Percentiles rank a stretch among this genome's conserved stretches.
phyloP scores from a whole-genome alignment of 2,113 vertebrate genomes.

The Phycodurus eques region DNA sequence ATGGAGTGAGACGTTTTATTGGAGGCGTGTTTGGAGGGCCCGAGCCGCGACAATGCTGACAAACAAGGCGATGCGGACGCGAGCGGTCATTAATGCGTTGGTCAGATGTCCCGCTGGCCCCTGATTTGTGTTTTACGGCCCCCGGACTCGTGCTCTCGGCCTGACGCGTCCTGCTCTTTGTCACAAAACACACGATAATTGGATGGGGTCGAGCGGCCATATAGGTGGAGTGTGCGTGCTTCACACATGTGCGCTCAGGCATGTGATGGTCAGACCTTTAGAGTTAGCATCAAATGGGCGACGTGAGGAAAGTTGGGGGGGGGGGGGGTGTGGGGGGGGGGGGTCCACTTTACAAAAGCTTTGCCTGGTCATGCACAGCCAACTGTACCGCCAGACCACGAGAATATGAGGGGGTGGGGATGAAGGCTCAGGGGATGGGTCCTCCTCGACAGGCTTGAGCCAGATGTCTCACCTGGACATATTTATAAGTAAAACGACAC shows the following conservation, averaged over 20 bases:
- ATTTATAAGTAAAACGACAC: background rate
- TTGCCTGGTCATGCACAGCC: slow-evolving; percentile 55
- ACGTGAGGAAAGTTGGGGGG: slow-evolving; percentile 47
- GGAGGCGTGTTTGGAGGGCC: slow-evolving; percentile 3
- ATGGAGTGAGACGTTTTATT: slow-evolving; percentile 59
- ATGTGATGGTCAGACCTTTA: slow-evolving; percentile 72
- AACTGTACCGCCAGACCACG: slow-evolving; percentile 33
- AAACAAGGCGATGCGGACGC: slow-evolving; percentile 6
- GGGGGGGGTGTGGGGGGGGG: slow-evolving; percentile 40
- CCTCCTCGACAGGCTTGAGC: background rate
- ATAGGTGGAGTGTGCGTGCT: slow-evolving; percentile 55
- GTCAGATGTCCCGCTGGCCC: slow-evolving; percentile 67
- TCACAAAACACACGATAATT: slow-evolving; percentile 79
- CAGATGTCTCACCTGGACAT: slow-evolving; percentile 5
- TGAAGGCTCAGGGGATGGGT: background rate
- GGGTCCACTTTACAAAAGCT: slow-evolving; percentile 57
- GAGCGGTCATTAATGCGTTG: slow-evolving; percentile 59
- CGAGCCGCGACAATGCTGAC: background rate
- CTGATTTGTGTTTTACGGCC: slow-evolving; percentile 67
- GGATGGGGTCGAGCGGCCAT: slow-evolving; percentile 63
- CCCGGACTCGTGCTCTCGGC: slow-evolving; percentile 49
- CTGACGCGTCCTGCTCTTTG: slow-evolving; percentile 76
- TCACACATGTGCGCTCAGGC: slow-evolving; percentile 73
- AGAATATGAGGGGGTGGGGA: background rate
- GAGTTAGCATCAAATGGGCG: slow-evolving; percentile 69